Evolutionary conservation across 2,888 invertebrate species (phyloP), one percentile per base, ranked within the genome.

Genomic region (Parasteatoda lunata): DNA sequence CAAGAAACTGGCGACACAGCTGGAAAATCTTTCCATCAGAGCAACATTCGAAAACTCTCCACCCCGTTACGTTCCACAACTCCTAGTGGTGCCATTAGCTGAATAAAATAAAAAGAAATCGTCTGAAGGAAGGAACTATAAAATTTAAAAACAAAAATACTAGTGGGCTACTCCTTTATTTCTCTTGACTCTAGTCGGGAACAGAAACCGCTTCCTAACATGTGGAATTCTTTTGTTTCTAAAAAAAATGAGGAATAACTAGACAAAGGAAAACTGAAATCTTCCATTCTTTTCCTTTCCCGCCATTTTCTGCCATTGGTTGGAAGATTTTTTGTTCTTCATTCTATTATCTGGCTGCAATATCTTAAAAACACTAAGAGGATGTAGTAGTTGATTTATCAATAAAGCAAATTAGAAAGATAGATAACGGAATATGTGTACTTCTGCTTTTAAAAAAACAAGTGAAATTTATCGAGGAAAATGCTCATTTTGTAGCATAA

Each of bases 331-430:
- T 51, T 59, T 30, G 65, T 81, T 81, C 66, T 81, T 81, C 75
- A 75, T 81, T 68, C 69, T 73, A 68, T 69, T 80, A 81, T 76
- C 75, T 49, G 65, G 4, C 13, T 4, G 15, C 59, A 15, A 59
- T 75, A 69, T 81, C 75, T 81, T 69, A 75, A 81, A 81, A 69
- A 73, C 81, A 81, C 75, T 81, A 73, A 66, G 54, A 59, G 30
- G 59, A 81, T 73, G 75, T 69, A 75, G 59, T 69, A 48, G 54
- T 59, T 75, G 66, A 75, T 75, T 75, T 73, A 81, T 75, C 81
- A 81, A 66, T 30, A 73, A 73, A 15, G 70, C 45, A 48, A 15
- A 69, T 59, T 73, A 11, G 54, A 73, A 49, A n/a, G 49, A 48
- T 15, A 52, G 54, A 49, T 72, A 69, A 30, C 30, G 30, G 30